Conservation (phyloP, 2,888 invertebrate genomes). For the Torymus texanus region DNA sequence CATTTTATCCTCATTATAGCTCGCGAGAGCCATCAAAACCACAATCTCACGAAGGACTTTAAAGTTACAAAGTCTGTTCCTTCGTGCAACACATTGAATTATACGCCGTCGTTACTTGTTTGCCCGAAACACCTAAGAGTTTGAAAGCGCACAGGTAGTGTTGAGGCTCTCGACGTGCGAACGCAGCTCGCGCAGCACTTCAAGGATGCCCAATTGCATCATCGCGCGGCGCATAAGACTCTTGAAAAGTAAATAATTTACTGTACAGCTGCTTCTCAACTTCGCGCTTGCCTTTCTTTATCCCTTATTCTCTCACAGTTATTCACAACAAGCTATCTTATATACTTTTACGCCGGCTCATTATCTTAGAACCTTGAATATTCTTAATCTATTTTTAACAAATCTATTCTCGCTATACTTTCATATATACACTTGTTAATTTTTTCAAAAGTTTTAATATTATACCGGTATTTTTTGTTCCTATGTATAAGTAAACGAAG, state of each 20-base stretch:
- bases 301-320: too few species aligned
- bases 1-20: constrained; percentile 18
- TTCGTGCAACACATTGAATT: constrained; percentile 12
- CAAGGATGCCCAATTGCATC: not conserved
- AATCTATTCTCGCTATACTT: too few species aligned
- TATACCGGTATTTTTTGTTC: too few species aligned
- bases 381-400: too few species aligned
- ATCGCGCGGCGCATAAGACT: not conserved
- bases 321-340: too few species aligned
- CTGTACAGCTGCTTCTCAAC: not conserved
- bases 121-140: constrained; percentile 19
- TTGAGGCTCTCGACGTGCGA: not conserved
- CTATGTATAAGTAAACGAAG: too few species aligned
- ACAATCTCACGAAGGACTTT: constrained; percentile 20
- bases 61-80: constrained; percentile 2
- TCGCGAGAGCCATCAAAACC: not conserved
- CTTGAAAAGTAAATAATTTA: constrained; percentile 4
- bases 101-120: constrained; percentile 12
- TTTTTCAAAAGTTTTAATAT: too few species aligned
- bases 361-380: too few species aligned
- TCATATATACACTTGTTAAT: too few species aligned
- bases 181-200: too few species aligned
- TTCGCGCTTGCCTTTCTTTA: too few species aligned
- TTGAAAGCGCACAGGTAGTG: not conserved
- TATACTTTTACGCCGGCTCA: too few species aligned